These are phyloP conservation scores for Paramisgurnus dabryanus DNA, from an alignment of 2,113 vertebrate genomes.

Conservation along the genomic window DNA sequence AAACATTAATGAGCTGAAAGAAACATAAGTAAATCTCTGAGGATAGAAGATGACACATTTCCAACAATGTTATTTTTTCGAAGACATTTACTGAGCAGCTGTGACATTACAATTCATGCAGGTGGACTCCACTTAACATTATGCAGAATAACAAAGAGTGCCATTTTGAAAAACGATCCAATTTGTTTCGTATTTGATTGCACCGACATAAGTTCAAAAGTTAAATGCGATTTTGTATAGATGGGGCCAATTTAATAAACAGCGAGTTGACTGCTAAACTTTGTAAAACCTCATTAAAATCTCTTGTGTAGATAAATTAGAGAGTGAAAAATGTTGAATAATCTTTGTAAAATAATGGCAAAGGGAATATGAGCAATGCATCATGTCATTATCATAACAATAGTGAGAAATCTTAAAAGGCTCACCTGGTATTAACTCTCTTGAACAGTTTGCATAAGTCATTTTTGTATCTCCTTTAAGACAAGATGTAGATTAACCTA, in stretches of 20 bases:
- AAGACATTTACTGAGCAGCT: background rate
- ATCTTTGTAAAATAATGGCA: background rate
- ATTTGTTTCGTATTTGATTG: constrained; percentile 7
- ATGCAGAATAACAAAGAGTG: background rate
- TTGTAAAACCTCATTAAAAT: background rate
- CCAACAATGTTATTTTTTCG: background rate
- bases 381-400: background rate
- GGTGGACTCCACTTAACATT: background rate
- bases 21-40: background rate
- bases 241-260: background rate
- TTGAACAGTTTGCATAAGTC: background rate
- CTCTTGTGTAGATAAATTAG: background rate
- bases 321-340: constrained; percentile 22
- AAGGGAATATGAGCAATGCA: background rate
- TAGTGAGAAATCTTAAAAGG: background rate
- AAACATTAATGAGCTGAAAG: background rate
- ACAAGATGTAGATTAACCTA: background rate
- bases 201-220: background rate
- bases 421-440: background rate
- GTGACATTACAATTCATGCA: constrained; percentile 8
- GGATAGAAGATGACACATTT: background rate
- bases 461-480: background rate
- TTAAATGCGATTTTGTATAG: background rate
- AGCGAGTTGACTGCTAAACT: background rate
- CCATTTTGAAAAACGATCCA: constrained; percentile 15